A percentile compares a stretch with the other conserved stretches of the same genome.
Evolutionary conservation across 2,113 vertebrate species (phyloP).

Genomic region (Dicerorhinus sumatrensis): DNA sequence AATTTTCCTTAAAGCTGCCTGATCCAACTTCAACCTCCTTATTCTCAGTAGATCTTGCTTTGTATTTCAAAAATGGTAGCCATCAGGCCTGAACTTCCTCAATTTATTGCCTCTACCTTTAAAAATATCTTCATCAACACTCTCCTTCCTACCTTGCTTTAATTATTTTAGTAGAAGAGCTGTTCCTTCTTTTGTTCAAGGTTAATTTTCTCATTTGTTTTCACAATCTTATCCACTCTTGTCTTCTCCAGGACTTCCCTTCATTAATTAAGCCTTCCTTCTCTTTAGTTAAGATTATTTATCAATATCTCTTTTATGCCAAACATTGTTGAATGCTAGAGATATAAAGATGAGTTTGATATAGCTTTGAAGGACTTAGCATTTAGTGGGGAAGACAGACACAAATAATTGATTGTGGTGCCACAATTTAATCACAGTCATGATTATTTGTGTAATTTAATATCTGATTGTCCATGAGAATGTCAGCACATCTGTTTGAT

Average conservation of each 20-base stretch:
- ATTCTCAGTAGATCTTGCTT: neutral
- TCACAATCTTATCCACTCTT: neutral
- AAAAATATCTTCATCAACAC: neutral
- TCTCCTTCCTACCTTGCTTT: neutral
- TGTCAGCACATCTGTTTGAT: neutral
- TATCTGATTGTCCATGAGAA: neutral
- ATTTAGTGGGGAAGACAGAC: neutral
- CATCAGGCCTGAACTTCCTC: neutral
- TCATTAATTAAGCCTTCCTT: neutral
- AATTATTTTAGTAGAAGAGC: neutral
- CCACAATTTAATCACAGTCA: neutral
- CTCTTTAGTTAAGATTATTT: conserved; percentile 18
- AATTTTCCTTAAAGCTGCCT: neutral
- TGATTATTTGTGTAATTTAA: neutral
- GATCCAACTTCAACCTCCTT: neutral
- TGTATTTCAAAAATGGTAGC: neutral
- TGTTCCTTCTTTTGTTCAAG: neutral
- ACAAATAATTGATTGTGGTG: neutral
- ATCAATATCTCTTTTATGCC: neutral
- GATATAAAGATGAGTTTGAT: neutral
- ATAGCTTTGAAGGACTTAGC: neutral
- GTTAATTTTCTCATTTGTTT: neutral
- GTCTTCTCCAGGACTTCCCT: neutral
- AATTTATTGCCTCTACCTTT: neutral
- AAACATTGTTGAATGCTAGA: neutral